These are phyloP conservation scores for Procapra przewalskii DNA, from an alignment of 2,113 vertebrate genomes.

Conservation along the genomic window DNA sequence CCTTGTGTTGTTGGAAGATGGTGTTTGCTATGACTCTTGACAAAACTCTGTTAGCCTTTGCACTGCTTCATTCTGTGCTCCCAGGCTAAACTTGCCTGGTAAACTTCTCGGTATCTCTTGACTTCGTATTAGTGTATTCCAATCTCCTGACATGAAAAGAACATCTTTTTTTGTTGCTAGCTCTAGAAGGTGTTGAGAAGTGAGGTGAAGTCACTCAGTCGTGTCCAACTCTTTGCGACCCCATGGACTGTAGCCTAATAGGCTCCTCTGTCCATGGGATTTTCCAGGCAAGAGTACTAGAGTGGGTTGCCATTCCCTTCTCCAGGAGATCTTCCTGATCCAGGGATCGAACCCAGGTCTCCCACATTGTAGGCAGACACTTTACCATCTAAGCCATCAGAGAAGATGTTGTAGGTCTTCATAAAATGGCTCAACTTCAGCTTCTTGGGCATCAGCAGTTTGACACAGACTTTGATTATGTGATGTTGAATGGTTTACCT, in stretches of 20 bases:
- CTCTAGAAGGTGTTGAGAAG: neutral
- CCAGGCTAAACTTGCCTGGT: neutral
- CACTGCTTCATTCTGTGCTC: neutral
- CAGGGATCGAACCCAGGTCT: no score
- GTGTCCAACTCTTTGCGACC: no score
- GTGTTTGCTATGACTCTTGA: neutral
- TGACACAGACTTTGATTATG: neutral
- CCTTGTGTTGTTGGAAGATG: neutral
- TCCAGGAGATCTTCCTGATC: no score
- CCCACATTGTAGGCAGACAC: no score
- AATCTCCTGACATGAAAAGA: neutral
- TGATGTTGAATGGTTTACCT: neutral
- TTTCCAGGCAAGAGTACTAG: no score
- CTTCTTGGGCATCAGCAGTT: neutral
- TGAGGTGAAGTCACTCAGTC: no score
- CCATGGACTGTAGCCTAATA: no score
- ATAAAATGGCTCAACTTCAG: neutral
- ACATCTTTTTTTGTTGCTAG: neutral
- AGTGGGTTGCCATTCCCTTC: no score
- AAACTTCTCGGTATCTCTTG: neutral
- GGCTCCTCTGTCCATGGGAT: no score
- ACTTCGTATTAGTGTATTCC: neutral
- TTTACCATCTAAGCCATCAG: no score
- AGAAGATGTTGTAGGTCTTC: neutral
- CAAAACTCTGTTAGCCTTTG: neutral